Conservation (phyloP, 1,140 invertebrate species). For the Diorhabda carinulata region DNA sequence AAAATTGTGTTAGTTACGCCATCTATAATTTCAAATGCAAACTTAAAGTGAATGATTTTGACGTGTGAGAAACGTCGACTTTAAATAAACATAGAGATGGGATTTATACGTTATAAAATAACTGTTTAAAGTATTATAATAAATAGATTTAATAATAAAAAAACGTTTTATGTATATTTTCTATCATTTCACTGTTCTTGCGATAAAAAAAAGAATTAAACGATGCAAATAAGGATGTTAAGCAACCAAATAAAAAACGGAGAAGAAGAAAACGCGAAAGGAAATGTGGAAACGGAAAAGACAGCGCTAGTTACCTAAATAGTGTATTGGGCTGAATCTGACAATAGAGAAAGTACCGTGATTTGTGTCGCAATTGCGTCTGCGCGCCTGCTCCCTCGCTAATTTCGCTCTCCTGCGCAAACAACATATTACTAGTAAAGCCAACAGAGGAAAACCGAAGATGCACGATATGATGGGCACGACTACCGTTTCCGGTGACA, state of each 20-base stretch:
- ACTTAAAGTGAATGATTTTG: no score
- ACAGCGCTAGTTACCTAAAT: constrained; percentile 57
- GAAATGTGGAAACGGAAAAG: background rate
- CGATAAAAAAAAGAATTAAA: constrained; percentile 18
- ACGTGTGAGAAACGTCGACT: no score
- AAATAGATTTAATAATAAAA: background rate
- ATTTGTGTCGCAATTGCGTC: constrained; percentile 72
- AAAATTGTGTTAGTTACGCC: no score
- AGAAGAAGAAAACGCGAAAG: background rate
- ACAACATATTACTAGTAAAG: constrained; percentile 81
- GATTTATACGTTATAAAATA: background rate
- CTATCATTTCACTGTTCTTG: background rate
- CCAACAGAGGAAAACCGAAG: constrained; percentile 79
- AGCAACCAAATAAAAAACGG: constrained; percentile 15
- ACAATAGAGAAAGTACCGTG: constrained; percentile 75
- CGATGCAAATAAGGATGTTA: background rate
- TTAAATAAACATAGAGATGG: no score
- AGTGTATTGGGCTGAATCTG: constrained; percentile 68
- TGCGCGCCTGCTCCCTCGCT: constrained; percentile 70
- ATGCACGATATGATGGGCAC: constrained; percentile 87
- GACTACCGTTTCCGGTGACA: constrained; percentile 81
- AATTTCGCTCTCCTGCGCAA: constrained; percentile 75
- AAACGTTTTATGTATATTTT: background rate
- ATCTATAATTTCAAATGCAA: no score
- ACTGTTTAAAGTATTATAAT: background rate